phyloP scores from a whole-genome alignment of 1,140 invertebrate genomes.

The Papilio xuthus region DNA sequence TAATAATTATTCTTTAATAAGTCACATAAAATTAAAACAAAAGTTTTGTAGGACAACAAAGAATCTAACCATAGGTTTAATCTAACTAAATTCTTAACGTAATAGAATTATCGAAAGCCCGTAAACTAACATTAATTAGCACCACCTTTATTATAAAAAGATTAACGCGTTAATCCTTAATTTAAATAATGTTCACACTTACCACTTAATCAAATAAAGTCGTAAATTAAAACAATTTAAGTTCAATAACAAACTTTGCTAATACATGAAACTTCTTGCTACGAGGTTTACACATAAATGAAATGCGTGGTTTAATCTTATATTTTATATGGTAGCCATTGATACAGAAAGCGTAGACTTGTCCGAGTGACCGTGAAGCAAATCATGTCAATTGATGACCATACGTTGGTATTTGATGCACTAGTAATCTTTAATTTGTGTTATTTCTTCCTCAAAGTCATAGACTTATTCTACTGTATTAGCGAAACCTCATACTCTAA shows the following conservation, averaged over 20 bases:
- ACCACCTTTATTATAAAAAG: neutral
- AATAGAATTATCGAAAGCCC: no score
- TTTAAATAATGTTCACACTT: neutral
- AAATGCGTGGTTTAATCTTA: neutral
- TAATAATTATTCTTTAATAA: no score
- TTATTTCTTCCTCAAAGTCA: neutral
- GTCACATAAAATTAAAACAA: no score
- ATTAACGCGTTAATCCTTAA: neutral
- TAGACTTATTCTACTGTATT: neutral
- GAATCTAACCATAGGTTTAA: no score
- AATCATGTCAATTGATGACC: constrained; percentile 36
- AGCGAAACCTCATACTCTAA: neutral
- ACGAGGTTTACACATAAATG: constrained; percentile 32
- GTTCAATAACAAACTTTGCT: neutral
- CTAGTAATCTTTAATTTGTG: constrained; percentile 17
- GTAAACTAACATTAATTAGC: no score
- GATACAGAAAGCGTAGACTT: constrained; percentile 12
- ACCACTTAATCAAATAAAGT: neutral
- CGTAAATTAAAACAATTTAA: neutral
- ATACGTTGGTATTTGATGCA: constrained; percentile 23
- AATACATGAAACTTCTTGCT: neutral
- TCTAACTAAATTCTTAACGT: no score
- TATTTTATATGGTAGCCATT: constrained; percentile 20
- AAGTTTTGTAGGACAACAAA: no score
- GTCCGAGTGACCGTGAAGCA: constrained; percentile 2